Percentiles rank a stretch among this genome's conserved stretches.
phyloP scores from a whole-genome alignment of 2,888 invertebrate species.

The Microplitis manilae region DNA sequence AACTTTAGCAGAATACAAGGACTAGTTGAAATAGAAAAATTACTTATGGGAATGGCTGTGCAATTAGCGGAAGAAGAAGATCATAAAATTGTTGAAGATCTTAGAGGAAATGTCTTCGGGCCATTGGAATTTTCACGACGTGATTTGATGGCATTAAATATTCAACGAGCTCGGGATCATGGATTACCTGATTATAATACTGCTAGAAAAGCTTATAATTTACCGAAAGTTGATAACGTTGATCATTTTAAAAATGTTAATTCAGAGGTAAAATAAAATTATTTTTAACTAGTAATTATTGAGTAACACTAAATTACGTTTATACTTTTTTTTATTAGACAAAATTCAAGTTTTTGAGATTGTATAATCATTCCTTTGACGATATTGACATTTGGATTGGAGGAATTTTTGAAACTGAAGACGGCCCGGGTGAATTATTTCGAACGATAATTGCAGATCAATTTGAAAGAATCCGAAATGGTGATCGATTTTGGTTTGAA shows the following conservation, averaged over 20 bases:
- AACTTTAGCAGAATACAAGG: constrained; percentile 43
- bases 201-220: constrained; percentile 73
- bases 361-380: constrained; percentile 69
- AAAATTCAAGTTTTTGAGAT: constrained; percentile 52
- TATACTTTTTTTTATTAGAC: constrained; percentile 14
- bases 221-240: constrained; percentile 60
- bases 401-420: constrained; percentile 74
- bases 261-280: constrained; percentile 27
- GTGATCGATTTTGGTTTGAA: constrained; percentile 77
- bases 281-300: background rate
- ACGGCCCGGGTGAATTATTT: constrained; percentile 74
- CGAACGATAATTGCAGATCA: constrained; percentile 74
- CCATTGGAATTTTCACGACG: constrained; percentile 75
- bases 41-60: constrained; percentile 75
- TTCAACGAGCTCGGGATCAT: constrained; percentile 75
- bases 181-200: constrained; percentile 77
- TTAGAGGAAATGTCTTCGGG: constrained; percentile 74
- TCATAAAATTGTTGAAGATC: constrained; percentile 74
- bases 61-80: constrained; percentile 75
- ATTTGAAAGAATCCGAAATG: constrained; percentile 74
- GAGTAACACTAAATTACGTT: too few relatives aligned
- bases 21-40: constrained; percentile 72
- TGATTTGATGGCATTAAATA: constrained; percentile 76
- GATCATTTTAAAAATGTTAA: constrained; percentile 57
- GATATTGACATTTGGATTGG: constrained; percentile 76